phyloP scores from a whole-genome alignment of 2,888 invertebrate genomes.

The Auanema freiburgensis region DNA sequence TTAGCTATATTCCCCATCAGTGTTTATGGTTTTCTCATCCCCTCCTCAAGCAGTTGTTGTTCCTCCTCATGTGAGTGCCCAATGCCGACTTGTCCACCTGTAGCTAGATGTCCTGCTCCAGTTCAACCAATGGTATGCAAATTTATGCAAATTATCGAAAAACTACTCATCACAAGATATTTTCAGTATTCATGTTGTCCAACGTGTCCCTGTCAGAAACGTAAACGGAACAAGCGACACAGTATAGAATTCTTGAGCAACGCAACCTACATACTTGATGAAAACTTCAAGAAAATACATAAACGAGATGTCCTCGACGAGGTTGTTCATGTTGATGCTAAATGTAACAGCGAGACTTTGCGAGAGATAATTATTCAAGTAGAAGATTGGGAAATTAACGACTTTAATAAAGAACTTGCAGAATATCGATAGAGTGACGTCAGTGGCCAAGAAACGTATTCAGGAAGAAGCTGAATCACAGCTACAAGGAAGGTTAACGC shows the following conservation, averaged over 20 bases:
- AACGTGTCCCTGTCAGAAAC: neutral
- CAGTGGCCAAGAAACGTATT: slow-evolving; percentile 39
- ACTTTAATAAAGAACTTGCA: slow-evolving; percentile 15
- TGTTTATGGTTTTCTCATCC: no score
- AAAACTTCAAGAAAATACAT: slow-evolving; percentile 15
- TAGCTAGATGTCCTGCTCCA: neutral
- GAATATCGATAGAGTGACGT: slow-evolving; percentile 44
- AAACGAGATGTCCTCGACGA: slow-evolving; percentile 19
- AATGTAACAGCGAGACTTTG: slow-evolving; percentile 33
- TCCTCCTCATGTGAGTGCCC: slow-evolving; percentile 1
- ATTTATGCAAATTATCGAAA: neutral
- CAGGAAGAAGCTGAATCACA: slow-evolving; percentile 35
- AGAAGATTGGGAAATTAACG: neutral
- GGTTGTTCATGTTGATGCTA: slow-evolving; percentile 21
- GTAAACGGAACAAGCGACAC: neutral
- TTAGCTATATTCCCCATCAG: no score
- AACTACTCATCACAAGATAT: neutral
- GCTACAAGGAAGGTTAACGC: slow-evolving; percentile 12
- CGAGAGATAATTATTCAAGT: slow-evolving; percentile 34
- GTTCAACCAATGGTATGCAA: neutral
- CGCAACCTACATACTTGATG: slow-evolving; percentile 32
- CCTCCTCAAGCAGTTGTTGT: no score
- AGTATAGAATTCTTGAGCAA: slow-evolving; percentile 25
- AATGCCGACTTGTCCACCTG: slow-evolving; percentile 9
- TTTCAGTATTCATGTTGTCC: neutral